Percentiles rank a stretch among this genome's conserved stretches.
Conservation (phyloP, 2,888 invertebrate species). For the Hedya salicella region DNA sequence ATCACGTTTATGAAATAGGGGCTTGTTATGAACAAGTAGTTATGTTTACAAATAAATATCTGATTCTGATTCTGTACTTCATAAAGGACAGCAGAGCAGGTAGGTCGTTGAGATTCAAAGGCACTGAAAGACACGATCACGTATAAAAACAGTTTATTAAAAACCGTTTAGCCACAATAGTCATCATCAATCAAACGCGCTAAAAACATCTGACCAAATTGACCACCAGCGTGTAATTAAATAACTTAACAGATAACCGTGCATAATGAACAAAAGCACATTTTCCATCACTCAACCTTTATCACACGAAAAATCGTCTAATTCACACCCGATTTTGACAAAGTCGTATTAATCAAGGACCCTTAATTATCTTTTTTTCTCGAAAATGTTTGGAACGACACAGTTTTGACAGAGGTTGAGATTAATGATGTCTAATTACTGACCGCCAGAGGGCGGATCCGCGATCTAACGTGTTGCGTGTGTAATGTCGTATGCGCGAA, state of each 20-base stretch:
- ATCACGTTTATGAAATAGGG: no score
- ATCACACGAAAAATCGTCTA: constrained; percentile 82
- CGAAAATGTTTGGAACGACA: constrained; percentile 78
- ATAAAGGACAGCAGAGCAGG: background rate
- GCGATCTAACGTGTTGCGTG: constrained; percentile 51
- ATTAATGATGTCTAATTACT: constrained; percentile 80
- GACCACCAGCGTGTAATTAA: constrained; percentile 69
- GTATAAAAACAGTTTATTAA: constrained; percentile 19
- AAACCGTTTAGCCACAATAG: constrained; percentile 21
- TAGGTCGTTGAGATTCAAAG: background rate
- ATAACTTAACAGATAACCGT: constrained; percentile 79
- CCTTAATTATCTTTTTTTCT: constrained; percentile 70
- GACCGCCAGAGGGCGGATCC: constrained; percentile 60
- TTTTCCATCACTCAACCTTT: constrained; percentile 80
- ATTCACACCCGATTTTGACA: constrained; percentile 78
- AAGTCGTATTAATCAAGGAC: constrained; percentile 72
- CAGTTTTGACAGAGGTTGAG: constrained; percentile 80
- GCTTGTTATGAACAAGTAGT: no score
- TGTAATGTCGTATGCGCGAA: constrained; percentile 28
- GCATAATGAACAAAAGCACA: constrained; percentile 78
- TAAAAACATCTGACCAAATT: constrained; percentile 34
- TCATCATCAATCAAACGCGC: constrained; percentile 21
- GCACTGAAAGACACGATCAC: background rate
- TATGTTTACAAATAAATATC: no score
- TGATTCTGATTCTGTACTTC: no score